Evolutionary conservation across 2,888 invertebrate species (phyloP).

Genomic region (Gibbula magus): DNA sequence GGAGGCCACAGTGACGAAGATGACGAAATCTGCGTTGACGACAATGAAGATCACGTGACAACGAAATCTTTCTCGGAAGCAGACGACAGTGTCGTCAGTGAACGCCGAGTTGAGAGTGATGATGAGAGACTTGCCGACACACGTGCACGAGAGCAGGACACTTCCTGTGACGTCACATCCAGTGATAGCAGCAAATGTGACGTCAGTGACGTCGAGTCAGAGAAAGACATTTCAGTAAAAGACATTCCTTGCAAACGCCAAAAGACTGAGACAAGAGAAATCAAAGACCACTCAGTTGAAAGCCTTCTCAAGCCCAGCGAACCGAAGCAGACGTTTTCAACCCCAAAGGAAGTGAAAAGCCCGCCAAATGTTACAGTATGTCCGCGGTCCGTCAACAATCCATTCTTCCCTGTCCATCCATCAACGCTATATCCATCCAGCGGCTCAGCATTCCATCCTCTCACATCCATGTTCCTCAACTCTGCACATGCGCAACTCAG

Average conservation of each 20-base stretch:
- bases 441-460: constrained; percentile 41
- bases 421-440: constrained; percentile 32
- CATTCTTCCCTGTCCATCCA: constrained; percentile 82
- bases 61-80: constrained; percentile 6
- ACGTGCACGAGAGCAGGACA: not conserved
- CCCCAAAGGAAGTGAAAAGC: constrained; percentile 39
- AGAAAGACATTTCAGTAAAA: not conserved
- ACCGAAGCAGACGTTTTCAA: not conserved
- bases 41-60: constrained; percentile 55
- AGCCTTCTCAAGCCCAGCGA: constrained; percentile 12
- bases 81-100: not conserved
- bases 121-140: constrained; percentile 11
- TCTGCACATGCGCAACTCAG: constrained; percentile 18
- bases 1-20: constrained; percentile 46
- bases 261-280: constrained; percentile 10
- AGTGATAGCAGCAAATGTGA: not conserved
- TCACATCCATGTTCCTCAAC: constrained; percentile 42
- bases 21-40: constrained; percentile 64
- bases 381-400: constrained; percentile 90
- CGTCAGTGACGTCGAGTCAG: constrained; percentile 16
- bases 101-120: not conserved
- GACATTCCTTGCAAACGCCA: constrained; percentile 21
- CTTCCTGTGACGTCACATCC: not conserved
- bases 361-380: constrained; percentile 90
- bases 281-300: constrained; percentile 16